Evolutionary conservation across 2,113 vertebrate genomes (phyloP).

Genomic region (Columba janthina): DNA sequence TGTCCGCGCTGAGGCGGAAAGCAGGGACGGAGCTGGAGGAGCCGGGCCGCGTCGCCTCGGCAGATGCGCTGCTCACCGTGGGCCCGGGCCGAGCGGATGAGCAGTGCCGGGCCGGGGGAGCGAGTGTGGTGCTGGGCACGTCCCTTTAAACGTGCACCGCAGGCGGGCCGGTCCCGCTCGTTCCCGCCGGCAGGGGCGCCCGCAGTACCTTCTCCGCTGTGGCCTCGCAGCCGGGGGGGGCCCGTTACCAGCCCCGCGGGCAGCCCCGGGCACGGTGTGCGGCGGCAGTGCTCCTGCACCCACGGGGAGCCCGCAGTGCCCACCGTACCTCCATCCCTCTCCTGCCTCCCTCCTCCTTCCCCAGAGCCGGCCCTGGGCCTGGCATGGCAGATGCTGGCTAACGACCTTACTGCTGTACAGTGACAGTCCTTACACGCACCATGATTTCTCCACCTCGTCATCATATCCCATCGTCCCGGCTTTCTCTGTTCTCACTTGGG

Average conservation of each 20-base stretch:
- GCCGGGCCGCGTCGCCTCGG: too few species aligned
- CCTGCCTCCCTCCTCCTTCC: too few species aligned
- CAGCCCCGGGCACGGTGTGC: fast-evolving
- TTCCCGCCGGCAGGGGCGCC: neutral
- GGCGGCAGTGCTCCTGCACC: fast-evolving
- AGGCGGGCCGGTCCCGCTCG: too few species aligned
- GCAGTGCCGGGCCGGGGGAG: neutral
- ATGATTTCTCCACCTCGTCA: too few species aligned
- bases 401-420: fast-evolving
- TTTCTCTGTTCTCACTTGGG: too few species aligned
- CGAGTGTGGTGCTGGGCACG: too few species aligned
- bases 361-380: neutral
- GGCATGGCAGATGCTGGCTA: too few species aligned
- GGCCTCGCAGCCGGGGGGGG: too few species aligned
- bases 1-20: neutral
- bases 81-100: neutral
- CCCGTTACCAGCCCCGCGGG: too few species aligned
- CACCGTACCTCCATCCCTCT: fast-evolving
- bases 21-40: neutral
- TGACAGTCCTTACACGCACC: fast-evolving
- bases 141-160: neutral
- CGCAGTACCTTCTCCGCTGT: neutral
- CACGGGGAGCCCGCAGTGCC: neutral
- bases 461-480: fast-evolving
- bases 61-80: neutral